A percentile compares a stretch with the other conserved stretches of the same genome.
These are phyloP conservation scores for Synergus umbraculus DNA, from an alignment of 2,888 invertebrate species.

Conservation along the genomic window DNA sequence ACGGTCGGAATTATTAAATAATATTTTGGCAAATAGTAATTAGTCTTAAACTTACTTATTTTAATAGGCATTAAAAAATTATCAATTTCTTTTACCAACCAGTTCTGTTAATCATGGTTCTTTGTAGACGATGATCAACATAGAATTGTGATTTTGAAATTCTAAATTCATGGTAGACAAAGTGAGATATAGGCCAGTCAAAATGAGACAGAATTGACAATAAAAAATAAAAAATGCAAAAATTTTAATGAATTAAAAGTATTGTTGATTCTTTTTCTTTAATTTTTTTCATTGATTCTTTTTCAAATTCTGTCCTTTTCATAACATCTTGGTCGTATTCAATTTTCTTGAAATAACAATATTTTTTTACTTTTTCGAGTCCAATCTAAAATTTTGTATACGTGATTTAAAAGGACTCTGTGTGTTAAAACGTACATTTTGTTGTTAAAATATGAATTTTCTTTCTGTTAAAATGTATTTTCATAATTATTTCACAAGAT, in stretches of 20 bases:
- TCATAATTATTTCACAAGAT: neutral
- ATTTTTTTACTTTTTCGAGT: neutral
- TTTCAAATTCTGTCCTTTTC: neutral
- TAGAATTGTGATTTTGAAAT: no score
- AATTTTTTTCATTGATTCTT: neutral
- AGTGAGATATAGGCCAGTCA: no score
- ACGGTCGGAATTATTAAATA: neutral
- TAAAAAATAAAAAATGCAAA: neutral
- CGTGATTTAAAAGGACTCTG: neutral
- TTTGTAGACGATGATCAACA: no score
- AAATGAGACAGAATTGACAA: no score
- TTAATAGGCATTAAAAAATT: neutral
- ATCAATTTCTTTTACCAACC: neutral
- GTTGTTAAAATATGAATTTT: neutral
- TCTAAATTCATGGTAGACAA: no score
- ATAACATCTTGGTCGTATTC: neutral
- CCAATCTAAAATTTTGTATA: neutral
- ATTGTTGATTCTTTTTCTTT: no score
- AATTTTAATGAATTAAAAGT: neutral
- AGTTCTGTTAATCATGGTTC: no score
- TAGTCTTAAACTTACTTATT: conserved; percentile 26
- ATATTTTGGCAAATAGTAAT: conserved; percentile 14
- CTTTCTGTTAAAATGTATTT: neutral
- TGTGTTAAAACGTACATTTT: neutral
- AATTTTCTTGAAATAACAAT: neutral